A percentile compares a stretch with the other conserved stretches of the same genome.
Evolutionary conservation across 2,888 invertebrate species (phyloP).

Genomic region (Tipula confusa): DNA sequence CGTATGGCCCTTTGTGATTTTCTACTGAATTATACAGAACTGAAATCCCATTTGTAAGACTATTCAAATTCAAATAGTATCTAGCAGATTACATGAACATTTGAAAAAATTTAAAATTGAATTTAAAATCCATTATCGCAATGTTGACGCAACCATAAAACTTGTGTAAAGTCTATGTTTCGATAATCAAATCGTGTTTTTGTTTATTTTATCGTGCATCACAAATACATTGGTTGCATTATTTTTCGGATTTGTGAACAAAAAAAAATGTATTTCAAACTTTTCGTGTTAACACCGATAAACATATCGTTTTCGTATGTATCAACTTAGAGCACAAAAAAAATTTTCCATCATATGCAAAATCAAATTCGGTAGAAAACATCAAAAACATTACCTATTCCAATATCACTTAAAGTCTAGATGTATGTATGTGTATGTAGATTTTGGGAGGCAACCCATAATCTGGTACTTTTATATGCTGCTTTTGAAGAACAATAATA

Average conservation of each 20-base stretch:
- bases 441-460: neutral
- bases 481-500: slow-evolving; percentile 1
- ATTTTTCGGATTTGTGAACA: neutral
- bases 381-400: slow-evolving; percentile 1
- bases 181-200: neutral
- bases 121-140: neutral
- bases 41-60: too few species aligned
- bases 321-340: neutral
- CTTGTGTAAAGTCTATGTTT: neutral
- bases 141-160: neutral
- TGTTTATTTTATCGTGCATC: neutral
- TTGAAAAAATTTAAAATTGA: too few species aligned
- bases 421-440: too few species aligned
- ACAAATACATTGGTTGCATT: neutral
- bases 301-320: neutral
- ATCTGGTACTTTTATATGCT: neutral
- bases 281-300: neutral
- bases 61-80: too few species aligned
- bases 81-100: too few species aligned
- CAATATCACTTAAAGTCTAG: neutral
- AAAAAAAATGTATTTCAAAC: neutral
- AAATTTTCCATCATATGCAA: neutral
- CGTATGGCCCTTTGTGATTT: too few species aligned
- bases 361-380: neutral
- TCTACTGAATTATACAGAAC: too few species aligned